A percentile compares a stretch with the other conserved stretches of the same genome.
Conservation (phyloP, 2,113 vertebrate genomes). For the Xiphias gladius region DNA sequence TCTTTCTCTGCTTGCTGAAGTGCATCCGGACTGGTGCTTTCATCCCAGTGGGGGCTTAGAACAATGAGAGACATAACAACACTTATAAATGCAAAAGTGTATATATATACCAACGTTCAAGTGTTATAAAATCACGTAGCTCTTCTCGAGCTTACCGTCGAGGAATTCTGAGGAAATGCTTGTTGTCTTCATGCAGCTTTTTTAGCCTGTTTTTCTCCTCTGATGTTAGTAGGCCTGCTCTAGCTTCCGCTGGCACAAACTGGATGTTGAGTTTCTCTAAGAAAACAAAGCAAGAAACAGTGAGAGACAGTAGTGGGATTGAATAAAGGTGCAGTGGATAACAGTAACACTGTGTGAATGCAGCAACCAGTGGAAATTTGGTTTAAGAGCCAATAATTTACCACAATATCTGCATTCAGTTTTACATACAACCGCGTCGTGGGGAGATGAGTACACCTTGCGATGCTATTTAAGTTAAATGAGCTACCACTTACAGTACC, state of each 20-base stretch:
- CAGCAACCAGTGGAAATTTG: neutral
- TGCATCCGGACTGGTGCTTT: conserved; percentile 89
- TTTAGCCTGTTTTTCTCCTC: conserved; percentile 88
- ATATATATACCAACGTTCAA: neutral
- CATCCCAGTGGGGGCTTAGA: conserved; percentile 91
- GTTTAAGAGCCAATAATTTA: neutral
- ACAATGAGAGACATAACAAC: neutral
- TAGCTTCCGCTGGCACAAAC: conserved; percentile 89
- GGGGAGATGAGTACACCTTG: neutral
- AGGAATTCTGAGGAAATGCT: conserved; percentile 90
- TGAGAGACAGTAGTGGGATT: neutral
- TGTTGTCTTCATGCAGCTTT: conserved; percentile 92
- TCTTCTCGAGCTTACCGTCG: conserved; percentile 83
- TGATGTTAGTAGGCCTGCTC: conserved; percentile 87
- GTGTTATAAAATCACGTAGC: accelerated
- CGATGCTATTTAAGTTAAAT: neutral
- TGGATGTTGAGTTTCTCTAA: conserved; percentile 94
- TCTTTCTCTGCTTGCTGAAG: conserved; percentile 92
- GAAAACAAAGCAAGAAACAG: conserved; percentile 15
- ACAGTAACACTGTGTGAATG: neutral
- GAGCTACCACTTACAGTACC: conserved; percentile 78
- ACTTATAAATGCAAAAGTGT: neutral
- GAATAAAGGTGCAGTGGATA: neutral
- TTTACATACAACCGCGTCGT: neutral
- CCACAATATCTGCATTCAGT: neutral